These are phyloP conservation scores for Austrolebias charrua DNA, from an alignment of 2,797 vertebrate species.

Conservation along the genomic window DNA sequence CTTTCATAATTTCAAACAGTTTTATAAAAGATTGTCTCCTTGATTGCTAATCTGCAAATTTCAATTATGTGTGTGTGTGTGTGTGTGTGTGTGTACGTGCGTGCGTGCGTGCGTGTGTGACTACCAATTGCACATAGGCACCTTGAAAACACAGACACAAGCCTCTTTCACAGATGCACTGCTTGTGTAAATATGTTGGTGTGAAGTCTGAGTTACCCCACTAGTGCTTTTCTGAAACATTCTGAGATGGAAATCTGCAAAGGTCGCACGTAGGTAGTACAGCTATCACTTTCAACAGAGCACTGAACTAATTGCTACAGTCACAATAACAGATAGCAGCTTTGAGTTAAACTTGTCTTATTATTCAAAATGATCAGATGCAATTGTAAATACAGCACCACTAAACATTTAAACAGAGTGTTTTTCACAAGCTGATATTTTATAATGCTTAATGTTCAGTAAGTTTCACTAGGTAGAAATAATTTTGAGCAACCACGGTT, in stretches of 20 bases:
- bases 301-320: not conserved
- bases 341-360: no score
- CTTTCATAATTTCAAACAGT: not conserved
- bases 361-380: no score
- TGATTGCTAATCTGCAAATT: not conserved
- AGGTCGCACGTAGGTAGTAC: not conserved
- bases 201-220: not conserved
- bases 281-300: not conserved
- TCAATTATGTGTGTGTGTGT: not conserved
- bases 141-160: constrained; percentile 8
- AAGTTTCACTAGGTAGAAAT: no score
- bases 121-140: not conserved
- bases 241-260: not conserved
- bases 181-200: not conserved
- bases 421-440: no score
- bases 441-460: no score
- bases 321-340: not conserved
- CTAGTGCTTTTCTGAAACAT: not conserved
- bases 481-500: no score
- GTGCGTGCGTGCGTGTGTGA: not conserved
- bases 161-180: not conserved
- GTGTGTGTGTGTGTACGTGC: not conserved
- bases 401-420: no score
- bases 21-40: not conserved
- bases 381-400: no score